Evolutionary conservation across 1,140 invertebrate genomes (phyloP), one percentile per base, ranked within the genome.

Genomic region (Trachymyrmex septentrionalis): DNA sequence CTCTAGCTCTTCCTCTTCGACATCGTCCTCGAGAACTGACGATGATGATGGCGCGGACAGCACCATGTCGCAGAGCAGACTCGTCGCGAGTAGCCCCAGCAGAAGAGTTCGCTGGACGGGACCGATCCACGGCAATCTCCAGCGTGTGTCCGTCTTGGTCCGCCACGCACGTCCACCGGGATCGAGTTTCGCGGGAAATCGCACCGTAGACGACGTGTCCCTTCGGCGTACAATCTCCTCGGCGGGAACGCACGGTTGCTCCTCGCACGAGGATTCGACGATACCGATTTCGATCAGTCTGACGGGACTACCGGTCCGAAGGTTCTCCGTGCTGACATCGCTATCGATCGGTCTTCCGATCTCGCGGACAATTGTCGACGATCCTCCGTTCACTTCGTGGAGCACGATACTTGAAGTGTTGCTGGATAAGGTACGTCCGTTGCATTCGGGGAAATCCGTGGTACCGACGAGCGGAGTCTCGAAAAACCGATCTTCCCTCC

Each of bases 61-160:
- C 21, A 55, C 73, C 24, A 38, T 24, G 16, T 85, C 86, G 81
- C 71, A 85, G 53, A 87, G 57, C 44, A 87, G 38, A 16, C 69
- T 69, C 64, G 59, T 87, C 30, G 53, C 63, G n/a, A 87, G 30
- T 12, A 87, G 30, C 30, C 82, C 81, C 44, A 85, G 55, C 0
- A 87, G 81, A 85, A 87, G 6, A 44, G 48, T 38, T n/a, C 75
- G 72, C n/a, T 53, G 38, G n/a, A 34, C 38, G 24, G 55, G 6
- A 0, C 59, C 57, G 57, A 85, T 24, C 3, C 59, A 66, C 21
- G 80, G 67, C 14, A 27, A 34, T 50, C n/a, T 34, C 67, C 66
- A 48, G 2, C 55, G 71, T 55, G 63, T 38, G 44, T 24, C 30
- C 27, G 67, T 48, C 24, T 30, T 38, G 38, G 9, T 59, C 2